A percentile compares a stretch with the other conserved stretches of the same genome.
Conservation (phyloP, 1,140 invertebrate species). For the Leptoteleia sp. region DNA sequence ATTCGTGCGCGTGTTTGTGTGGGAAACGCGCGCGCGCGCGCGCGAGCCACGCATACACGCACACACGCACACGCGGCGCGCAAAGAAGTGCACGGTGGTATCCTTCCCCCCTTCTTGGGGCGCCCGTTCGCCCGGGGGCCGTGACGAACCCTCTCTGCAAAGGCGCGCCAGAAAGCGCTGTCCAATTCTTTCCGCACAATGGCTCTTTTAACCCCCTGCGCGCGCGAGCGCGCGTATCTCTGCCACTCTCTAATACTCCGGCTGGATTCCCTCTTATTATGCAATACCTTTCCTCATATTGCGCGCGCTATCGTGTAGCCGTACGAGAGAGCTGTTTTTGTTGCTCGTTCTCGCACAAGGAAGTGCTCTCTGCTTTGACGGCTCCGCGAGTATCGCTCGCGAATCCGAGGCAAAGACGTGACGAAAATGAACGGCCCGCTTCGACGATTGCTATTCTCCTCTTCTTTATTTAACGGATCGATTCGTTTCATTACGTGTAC, state of each 20-base stretch:
- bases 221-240: slow-evolving; percentile 50
- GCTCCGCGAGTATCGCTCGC: slow-evolving; percentile 2
- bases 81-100: not conserved
- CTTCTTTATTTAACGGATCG: too few relatives aligned
- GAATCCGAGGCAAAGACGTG: too few relatives aligned
- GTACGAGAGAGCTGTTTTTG: slow-evolving; percentile 5
- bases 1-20: slow-evolving; percentile 12
- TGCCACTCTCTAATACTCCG: slow-evolving; percentile 51
- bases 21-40: not conserved
- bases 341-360: slow-evolving; percentile 2
- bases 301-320: slow-evolving; percentile 12
- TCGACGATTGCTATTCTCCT: too few relatives aligned
- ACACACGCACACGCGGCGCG: too few relatives aligned
- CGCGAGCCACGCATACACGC: too few relatives aligned
- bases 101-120: slow-evolving; percentile 50
- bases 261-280: slow-evolving; percentile 33
- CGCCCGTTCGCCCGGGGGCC: slow-evolving; percentile 64
- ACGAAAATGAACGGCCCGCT: too few relatives aligned
- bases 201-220: slow-evolving; percentile 64
- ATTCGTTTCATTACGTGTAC: too few relatives aligned
- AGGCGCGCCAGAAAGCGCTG: slow-evolving; percentile 61
- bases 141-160: slow-evolving; percentile 69
- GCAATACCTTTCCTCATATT: slow-evolving; percentile 25
- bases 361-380: slow-evolving; percentile 2
- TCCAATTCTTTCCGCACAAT: slow-evolving; percentile 75